phyloP scores from a whole-genome alignment of 2,113 vertebrate species.

The Emydura subglobosa region DNA sequence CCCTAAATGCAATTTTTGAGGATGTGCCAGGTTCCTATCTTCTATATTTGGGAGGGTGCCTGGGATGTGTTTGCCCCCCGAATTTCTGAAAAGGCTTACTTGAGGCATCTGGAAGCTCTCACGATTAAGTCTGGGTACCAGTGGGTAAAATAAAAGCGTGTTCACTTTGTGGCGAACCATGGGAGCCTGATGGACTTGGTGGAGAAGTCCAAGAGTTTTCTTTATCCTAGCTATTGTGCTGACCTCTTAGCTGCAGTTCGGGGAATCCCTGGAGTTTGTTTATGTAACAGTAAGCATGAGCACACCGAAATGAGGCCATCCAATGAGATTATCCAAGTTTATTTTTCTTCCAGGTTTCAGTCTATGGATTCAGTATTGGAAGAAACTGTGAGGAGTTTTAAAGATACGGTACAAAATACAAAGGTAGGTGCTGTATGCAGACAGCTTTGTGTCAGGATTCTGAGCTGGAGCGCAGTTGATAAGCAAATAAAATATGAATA shows the following conservation, averaged over 20 bases:
- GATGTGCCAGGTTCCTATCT: background rate
- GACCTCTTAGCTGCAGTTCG: background rate
- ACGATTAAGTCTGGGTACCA: background rate
- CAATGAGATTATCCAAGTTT: background rate
- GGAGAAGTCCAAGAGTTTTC: background rate
- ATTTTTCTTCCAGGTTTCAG: conserved; percentile 69
- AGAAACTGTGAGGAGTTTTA: background rate
- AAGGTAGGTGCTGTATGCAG: background rate
- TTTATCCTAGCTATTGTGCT: background rate
- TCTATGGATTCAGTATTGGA: conserved; percentile 60
- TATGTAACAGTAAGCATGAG: background rate
- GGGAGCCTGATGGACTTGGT: background rate
- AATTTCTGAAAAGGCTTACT: background rate
- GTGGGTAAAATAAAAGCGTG: background rate
- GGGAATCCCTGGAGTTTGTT: background rate
- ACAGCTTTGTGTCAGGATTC: background rate
- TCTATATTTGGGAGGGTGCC: background rate
- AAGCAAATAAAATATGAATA: background rate
- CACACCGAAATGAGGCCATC: background rate
- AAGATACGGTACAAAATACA: accelerated
- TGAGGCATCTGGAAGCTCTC: background rate
- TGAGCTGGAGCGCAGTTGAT: background rate
- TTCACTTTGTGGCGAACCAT: background rate
- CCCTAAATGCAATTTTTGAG: background rate
- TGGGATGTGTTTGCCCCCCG: background rate